Conservation (phyloP, 2,797 vertebrate species). For the Diplodus sargus region DNA sequence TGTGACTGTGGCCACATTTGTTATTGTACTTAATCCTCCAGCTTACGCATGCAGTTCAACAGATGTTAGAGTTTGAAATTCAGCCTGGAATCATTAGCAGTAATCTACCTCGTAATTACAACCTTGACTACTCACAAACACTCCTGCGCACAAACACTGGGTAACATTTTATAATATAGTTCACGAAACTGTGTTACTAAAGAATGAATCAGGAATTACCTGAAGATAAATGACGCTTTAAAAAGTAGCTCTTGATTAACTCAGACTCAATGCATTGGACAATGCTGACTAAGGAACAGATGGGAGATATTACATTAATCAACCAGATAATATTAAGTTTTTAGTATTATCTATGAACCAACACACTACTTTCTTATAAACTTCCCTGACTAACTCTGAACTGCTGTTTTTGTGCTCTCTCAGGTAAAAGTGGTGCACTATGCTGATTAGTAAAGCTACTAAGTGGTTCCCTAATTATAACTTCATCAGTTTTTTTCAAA, state of each 20-base stretch:
- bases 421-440: neutral
- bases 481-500: neutral
- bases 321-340: neutral
- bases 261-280: neutral
- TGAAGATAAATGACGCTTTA: neutral
- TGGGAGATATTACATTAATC: neutral
- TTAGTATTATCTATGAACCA: neutral
- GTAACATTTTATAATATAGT: neutral
- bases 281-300: neutral
- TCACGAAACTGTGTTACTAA: neutral
- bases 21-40: slow-evolving; percentile 41
- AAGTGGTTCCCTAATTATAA: neutral
- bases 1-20: slow-evolving; percentile 7
- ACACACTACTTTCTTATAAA: neutral
- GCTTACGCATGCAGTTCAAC: slow-evolving; percentile 53
- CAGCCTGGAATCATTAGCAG: slow-evolving; percentile 57
- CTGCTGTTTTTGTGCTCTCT: neutral
- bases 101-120: slow-evolving; percentile 49
- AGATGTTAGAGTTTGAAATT: slow-evolving; percentile 64
- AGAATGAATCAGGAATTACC: neutral
- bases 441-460: neutral
- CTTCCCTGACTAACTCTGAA: neutral
- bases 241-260: neutral
- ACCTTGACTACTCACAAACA: slow-evolving; percentile 47
- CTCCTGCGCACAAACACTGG: slow-evolving; percentile 10